Base-by-base conservation (phyloP, 2,797 vertebrate species). In the Balearica regulorum region DNA sequence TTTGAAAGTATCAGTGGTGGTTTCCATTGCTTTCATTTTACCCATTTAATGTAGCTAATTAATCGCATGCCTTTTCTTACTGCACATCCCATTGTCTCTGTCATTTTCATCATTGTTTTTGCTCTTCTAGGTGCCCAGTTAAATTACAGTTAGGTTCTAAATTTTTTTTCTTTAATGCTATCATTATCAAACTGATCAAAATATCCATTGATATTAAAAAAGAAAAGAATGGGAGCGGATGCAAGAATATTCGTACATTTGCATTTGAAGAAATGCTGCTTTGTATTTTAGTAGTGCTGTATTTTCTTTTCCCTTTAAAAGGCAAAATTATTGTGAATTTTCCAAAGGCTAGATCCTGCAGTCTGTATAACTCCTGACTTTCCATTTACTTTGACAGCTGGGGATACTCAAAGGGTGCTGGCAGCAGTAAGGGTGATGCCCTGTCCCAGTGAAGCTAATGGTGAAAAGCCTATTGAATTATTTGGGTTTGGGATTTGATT, bases 101-200 rank as follows among this genome's bases (percentile, higher is more conserved):
- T 97, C 94, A 83, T 90, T 97, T 96, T 96, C 89, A 66, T 81
- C 93, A 81, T 90, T 85, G 71, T 82, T 91, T 97, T 97, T 81
- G 66, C 51, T 71, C 43, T 76, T 91, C 69, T 69, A 55, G 46
- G 20, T 88, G 46, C 64, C 29, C n/a, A 48, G 64, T 81, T 85
- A 91, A 96, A 87, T 55, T 81, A 57, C 29, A 71, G 35, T 54
- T 69, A 85, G 22, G 4, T 76, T 90, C 43, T 68, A 5, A 16
- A 26, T 26, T 66, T 69, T 55, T 83, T 68, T 60, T 19, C 9
- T 92, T 69, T 61, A 77, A 51, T 86, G 39, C 28, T 79, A 17
- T 51, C 21, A 2, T 70, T 70, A 44, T 16, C 4, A 16, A 90
- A 83, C 29, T n/a, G 65, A 61, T 87, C 28, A 92, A 86, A 83